Percentiles rank a stretch among this genome's conserved stretches.
These are phyloP conservation scores for Micropterix aruncella DNA, from an alignment of 2,888 invertebrate genomes.

Conservation along the genomic window DNA sequence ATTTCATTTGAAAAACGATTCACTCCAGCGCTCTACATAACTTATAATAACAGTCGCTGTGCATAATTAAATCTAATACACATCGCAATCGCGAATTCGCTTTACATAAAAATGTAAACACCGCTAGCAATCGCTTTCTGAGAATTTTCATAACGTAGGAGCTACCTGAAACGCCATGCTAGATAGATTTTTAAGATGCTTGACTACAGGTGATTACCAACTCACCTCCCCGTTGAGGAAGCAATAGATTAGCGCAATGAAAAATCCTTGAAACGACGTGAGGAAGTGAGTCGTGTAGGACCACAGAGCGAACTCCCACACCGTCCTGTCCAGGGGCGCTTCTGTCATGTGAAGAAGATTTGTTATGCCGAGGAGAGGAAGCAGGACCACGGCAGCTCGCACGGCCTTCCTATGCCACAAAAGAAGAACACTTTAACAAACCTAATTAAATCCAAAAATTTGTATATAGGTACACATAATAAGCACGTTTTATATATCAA, in stretches of 20 bases:
- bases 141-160: too few species aligned
- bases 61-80: too few species aligned
- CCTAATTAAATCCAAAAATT: too few species aligned
- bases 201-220: conserved; percentile 5
- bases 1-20: too few species aligned
- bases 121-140: too few species aligned
- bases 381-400: conserved; percentile 60
- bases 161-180: too few species aligned
- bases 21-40: too few species aligned
- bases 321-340: conserved; percentile 48
- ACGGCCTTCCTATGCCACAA: conserved; percentile 80
- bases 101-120: background rate
- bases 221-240: conserved; percentile 72
- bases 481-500: too few species aligned
- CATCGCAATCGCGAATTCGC: background rate
- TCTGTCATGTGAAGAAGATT: conserved; percentile 62
- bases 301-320: conserved; percentile 65
- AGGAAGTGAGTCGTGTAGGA: conserved; percentile 65
- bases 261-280: conserved; percentile 74
- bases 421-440: too few species aligned
- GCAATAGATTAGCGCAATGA: conserved; percentile 69
- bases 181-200: too few species aligned
- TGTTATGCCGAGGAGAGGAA: conserved; percentile 70
- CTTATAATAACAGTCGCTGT: too few species aligned
- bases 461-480: too few species aligned